Percentiles rank a stretch among this genome's conserved stretches.
These are phyloP conservation scores for Desmophyllum pertusum DNA, from an alignment of 92 coral and sea anemone genomes.

Conservation along the genomic window DNA sequence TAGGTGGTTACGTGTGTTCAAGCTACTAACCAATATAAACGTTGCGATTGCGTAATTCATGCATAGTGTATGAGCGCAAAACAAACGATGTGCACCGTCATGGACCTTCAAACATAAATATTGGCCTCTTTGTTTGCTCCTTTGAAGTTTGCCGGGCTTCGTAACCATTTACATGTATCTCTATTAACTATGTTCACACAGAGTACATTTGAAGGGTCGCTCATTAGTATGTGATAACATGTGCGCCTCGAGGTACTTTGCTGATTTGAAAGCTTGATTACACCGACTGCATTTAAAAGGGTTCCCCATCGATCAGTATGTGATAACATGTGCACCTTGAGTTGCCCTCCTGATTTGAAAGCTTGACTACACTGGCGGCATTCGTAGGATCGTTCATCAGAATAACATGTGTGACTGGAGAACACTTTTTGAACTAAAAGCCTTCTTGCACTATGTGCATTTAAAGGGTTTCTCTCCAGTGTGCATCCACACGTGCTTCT, in stretches of 20 bases:
- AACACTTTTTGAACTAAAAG: not conserved
- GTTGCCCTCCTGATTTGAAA: not conserved
- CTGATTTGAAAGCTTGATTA: not conserved
- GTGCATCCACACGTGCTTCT: not conserved
- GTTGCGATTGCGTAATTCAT: too few species aligned
- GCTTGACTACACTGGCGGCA: not conserved
- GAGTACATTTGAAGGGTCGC: not conserved
- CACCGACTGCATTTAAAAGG: not conserved
- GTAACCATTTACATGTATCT: too few species aligned
- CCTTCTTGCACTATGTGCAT: not conserved
- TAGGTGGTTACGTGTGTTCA: too few species aligned
- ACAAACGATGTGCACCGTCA: too few species aligned
- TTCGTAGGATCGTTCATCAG: not conserved
- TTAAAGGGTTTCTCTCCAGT: not conserved
- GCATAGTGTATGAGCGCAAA: too few species aligned
- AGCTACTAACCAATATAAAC: too few species aligned
- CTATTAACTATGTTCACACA: too few species aligned
- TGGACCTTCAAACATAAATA: too few species aligned
- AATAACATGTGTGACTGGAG: not conserved
- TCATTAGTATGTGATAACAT: not conserved
- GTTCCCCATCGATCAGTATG: not conserved
- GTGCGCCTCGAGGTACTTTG: not conserved
- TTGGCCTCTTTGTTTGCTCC: too few species aligned
- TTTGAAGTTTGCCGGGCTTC: too few species aligned
- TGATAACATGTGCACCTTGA: not conserved